phyloP scores from a whole-genome alignment of 2,113 vertebrate genomes.

The Eretmochelys imbricata region DNA sequence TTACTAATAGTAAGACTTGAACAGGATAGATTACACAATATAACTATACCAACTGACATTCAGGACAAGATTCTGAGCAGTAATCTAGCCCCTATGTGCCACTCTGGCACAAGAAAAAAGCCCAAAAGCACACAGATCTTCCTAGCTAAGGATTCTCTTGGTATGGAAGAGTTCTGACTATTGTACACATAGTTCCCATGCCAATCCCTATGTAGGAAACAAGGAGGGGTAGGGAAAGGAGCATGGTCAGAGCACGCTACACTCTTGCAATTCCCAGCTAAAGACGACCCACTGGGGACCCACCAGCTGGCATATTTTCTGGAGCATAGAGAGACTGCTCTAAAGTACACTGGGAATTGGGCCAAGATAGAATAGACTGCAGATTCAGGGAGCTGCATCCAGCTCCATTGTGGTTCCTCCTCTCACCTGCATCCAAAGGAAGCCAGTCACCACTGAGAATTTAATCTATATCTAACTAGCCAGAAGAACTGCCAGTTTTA shows the following conservation, averaged over 20 bases:
- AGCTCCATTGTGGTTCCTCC: not conserved
- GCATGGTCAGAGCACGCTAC: not conserved
- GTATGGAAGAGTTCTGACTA: not conserved
- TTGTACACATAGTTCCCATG: not conserved
- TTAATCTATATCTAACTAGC: not conserved
- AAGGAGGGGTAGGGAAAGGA: not conserved
- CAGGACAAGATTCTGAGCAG: not conserved
- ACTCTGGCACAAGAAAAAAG: not conserved
- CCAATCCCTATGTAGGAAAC: not conserved
- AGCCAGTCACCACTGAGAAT: not conserved
- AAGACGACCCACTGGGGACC: conserved; percentile 22
- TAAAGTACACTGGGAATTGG: not conserved
- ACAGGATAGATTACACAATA: not conserved
- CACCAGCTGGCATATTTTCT: conserved; percentile 24
- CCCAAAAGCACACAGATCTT: not conserved
- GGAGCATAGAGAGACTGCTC: not conserved
- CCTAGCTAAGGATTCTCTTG: not conserved
- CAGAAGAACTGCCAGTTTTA: not conserved
- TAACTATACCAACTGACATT: conserved; percentile 22
- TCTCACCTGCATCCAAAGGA: not conserved
- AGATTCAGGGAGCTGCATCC: not conserved
- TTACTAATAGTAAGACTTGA: not conserved
- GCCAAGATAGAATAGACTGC: not conserved
- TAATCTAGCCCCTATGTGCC: not conserved
- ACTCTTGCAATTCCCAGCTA: not conserved